Evolutionary conservation across 1,140 invertebrate species (phyloP), one percentile per base, ranked within the genome.

Genomic region (Eubasilissa regina): DNA sequence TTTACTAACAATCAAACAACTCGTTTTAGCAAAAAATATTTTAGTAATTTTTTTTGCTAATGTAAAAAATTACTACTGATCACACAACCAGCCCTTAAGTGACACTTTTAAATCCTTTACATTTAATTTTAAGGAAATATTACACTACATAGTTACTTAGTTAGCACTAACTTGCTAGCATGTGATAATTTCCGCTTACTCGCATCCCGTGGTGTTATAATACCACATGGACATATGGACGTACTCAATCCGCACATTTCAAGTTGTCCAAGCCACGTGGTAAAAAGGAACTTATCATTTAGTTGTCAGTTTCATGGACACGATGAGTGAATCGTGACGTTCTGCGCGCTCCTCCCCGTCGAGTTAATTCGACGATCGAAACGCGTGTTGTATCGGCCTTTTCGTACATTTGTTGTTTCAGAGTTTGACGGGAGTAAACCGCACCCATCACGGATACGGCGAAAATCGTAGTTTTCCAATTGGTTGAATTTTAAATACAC

Each of bases 151-250:
- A n/a, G n/a, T n/a, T n/a, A n/a, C n/a, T n/a, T n/a, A n/a, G n/a
- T n/a, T n/a, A n/a, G n/a, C n/a, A n/a, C n/a, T n/a, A n/a, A n/a
- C n/a, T n/a, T n/a, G n/a, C n/a, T 35, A 35, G 25, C 1, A 35
- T 35, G 25, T 35, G n/a, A 56, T 8, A 9, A 17, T 17, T 4
- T 3, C 15, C 7, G 53, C 53, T 0, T 56, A 56, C 53, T 56
- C n/a, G 53, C n/a, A 10, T 56, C 53, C 53, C 10, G 8, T 17
- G 0, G 8, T n/a, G n/a, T 19, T 56, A 9, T n/a, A 56, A 17
- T 56, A 56, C 53, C 53, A 56, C n/a, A 56, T n/a, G 53, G 53
- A 56, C 53, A 56, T 56, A 19, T 56, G 53, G 53, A 56, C 1
- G n/a, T 56, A 56, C 19, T 56, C 53, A 56, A 56, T 56, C 19